Evolutionary conservation across 1,140 invertebrate species (phyloP), one percentile per base, ranked within the genome.

Genomic region (Drosophila takahashii): DNA sequence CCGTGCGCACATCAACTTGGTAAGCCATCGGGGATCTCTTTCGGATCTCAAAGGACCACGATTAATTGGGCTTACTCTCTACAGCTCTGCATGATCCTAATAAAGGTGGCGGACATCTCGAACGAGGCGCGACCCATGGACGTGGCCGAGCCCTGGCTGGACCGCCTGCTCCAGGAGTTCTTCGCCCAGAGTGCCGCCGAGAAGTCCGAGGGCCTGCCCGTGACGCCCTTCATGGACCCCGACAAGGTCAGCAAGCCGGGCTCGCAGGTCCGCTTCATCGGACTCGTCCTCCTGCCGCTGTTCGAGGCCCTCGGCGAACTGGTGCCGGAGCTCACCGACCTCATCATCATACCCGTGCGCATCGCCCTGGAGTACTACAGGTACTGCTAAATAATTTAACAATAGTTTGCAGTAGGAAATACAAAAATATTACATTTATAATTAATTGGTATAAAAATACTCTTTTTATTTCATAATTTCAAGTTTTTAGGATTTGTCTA

Each of bases 151-250:
- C 96, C 96, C 0, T 97, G 97, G 96, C 91, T 97, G 47, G 96
- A 97, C 70, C 95, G 95, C 71, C 92, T 97, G 8, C 93, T 97
- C 18, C 93, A 96, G 90, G 96, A 96, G 87, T 96, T 96, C 86
- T 96, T 96, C 83, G 95, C 95, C 70, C 96, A 97, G 93, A 96
- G 96, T 90, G 96, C 97, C 69, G 95, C 95, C 7, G 96, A 97
- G 87, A 97, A 97, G 90, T 93, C 96, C 41, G 96, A 97, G 91
- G 96, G 96, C 8, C 93, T 97, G 60, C 96, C 96, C 2, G 96
- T 97, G 1, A 97, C 96, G 7, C 96, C 96, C 0, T 97, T 97
- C 86, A 97, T 97, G 97, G 97, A 97, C 90, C 94, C 96, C n/a
- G 96, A 97, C 64, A 97, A 97, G 93, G 96, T 97, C 11, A 97